Conservation (phyloP, 2,888 invertebrate species). For the Baronia brevicornis region DNA sequence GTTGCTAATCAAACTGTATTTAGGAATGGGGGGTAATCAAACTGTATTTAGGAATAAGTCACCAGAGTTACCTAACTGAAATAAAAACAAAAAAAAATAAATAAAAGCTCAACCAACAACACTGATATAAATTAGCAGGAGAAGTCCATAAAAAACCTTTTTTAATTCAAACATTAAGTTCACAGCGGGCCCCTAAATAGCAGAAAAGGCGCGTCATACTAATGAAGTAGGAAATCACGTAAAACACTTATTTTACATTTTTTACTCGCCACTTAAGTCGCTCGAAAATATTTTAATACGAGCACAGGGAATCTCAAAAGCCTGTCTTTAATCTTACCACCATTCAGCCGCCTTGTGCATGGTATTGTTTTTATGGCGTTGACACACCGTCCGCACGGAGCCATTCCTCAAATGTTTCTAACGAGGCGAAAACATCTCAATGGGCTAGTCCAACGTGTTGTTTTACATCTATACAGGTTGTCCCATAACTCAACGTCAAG, state of each 20-base stretch:
- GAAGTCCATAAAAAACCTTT: constrained; percentile 1
- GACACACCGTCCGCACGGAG: constrained; percentile 10
- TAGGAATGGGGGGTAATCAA: too few species aligned
- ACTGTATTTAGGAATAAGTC: too few species aligned
- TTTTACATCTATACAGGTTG: too few species aligned
- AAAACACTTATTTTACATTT: constrained; percentile 23
- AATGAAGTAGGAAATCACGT: constrained; percentile 34
- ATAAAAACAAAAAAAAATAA: too few species aligned
- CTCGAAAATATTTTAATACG: constrained; percentile 34
- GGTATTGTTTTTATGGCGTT: constrained; percentile 9
- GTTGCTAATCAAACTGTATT: too few species aligned
- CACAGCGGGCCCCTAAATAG: background rate
- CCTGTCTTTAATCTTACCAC: constrained; percentile 20
- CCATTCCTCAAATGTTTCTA: constrained; percentile 10
- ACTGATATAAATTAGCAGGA: too few species aligned
- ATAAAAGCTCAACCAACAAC: too few species aligned
- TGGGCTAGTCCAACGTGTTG: constrained; percentile 6
- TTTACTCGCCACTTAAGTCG: constrained; percentile 22
- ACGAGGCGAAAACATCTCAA: constrained; percentile 12
- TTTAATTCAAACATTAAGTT: background rate
- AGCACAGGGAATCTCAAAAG: constrained; percentile 16
- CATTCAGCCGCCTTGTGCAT: constrained; percentile 15
- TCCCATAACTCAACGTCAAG: too few species aligned
- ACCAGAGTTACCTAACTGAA: too few species aligned
- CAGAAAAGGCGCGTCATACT: constrained; percentile 22